Base-by-base conservation (phyloP, 2,797 vertebrate species). In the Tangara arthus region DNA sequence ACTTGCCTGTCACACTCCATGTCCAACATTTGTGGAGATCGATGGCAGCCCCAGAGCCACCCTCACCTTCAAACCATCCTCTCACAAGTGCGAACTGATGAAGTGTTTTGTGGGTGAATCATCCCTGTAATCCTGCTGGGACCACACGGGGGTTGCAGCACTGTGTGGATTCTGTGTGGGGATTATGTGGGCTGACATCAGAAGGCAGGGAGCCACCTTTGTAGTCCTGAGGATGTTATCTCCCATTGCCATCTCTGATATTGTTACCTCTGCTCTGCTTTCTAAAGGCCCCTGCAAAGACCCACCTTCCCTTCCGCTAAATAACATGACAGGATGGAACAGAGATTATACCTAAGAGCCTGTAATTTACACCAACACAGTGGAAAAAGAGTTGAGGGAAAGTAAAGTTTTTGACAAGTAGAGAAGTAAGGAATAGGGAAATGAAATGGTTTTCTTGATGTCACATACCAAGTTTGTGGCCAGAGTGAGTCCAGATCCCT, bases 171-270 rank as follows among this genome's bases (percentile, higher is more conserved):
- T 50, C 44, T 89, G 53, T 41, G 30, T 79, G 46, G 52, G 52
- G 60, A 92, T 94, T 94, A 34, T 22, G 49, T 77, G 69, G 50
- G 69, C 82, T 68, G 63, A 78, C 77, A 92, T 85, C 65, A 93
- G 86, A 73, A 72, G 32, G 50, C 53, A 75, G 42, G 3, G 65
- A 87, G 78, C 69, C 10, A 27, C 44, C 35, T 94, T 57, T 86
- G 86, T 66, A 72, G 60, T 64, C 61, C 76, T 49, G 30, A 50
- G 46, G 53, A 77, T 53, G 86, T 39, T 84, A 82, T 72, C 59
- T 93, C 49, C 44, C 37, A 32, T 18, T 94, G 76, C 47, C 63
- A n/a, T 53, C 39, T 65, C 53, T 72, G 59, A 60, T 83, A 22
- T 24, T 63, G 50, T 70, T 90, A 21, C 34, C 44, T 75, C 41